Percentiles rank a stretch among this genome's conserved stretches.
These are phyloP conservation scores for Halichoeres trimaculatus DNA, from an alignment of 2,113 vertebrate genomes.

Conservation along the genomic window DNA sequence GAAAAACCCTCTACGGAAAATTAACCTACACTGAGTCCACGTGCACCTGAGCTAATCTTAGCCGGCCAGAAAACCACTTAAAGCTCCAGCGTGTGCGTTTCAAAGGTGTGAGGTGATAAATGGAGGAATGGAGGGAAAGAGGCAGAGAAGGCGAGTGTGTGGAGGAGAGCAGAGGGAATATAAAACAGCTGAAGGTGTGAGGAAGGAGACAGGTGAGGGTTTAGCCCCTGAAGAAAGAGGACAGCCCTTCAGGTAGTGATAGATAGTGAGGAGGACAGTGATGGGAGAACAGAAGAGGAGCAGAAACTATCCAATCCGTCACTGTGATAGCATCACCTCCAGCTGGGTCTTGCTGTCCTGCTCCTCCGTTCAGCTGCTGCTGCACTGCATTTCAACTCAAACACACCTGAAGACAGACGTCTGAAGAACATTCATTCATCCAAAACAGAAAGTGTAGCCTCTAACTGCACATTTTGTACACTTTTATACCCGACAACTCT, in stretches of 20 bases:
- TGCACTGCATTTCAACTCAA: not conserved
- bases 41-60: slow-evolving; percentile 46
- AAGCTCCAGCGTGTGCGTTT: not conserved
- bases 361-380: slow-evolving; percentile 7
- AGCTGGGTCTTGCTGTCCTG: slow-evolving; percentile 20
- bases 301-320: slow-evolving; percentile 39
- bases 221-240: slow-evolving; percentile 5
- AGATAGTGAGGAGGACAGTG: slow-evolving; percentile 34
- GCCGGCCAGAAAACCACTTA: slow-evolving; percentile 39
- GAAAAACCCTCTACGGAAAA: slow-evolving; percentile 62
- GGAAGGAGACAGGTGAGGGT: not conserved
- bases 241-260: slow-evolving; percentile 9
- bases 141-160: not conserved
- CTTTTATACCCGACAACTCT: not conserved
- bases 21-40: not conserved
- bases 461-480: not conserved
- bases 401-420: not conserved
- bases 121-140: slow-evolving; percentile 8
- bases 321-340: slow-evolving; percentile 53
- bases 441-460: too few species aligned
- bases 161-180: not conserved
- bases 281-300: slow-evolving; percentile 40
- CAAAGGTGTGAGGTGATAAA: slow-evolving; percentile 35
- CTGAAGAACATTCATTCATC: not conserved
- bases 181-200: not conserved